Base-by-base conservation (phyloP, 2,888 invertebrate genomes). In the Endotricha flammealis region DNA sequence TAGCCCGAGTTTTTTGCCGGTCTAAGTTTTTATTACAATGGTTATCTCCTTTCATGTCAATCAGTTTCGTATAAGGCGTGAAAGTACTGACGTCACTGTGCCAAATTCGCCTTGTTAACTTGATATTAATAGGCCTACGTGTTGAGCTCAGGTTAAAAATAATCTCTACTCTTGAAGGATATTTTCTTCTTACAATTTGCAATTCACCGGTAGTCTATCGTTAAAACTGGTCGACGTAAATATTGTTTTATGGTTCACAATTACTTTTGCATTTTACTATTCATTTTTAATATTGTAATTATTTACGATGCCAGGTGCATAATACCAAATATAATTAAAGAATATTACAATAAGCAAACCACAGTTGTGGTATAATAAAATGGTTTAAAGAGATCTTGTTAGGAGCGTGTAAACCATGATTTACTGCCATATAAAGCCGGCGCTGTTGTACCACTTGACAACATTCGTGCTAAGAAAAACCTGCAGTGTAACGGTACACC, bases 1-100 rank as follows among this genome's bases (percentile, higher is more conserved):
- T 78, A 72, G 81, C 67, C 61, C 65, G 55, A 66, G 64, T 74
- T 85, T 80, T 83, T 82, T 80, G 74, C 72, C 51, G 61, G 68
- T 66, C 64, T 70, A 64, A 67, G 66, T 75, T 82, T 81, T 83
- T 80, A 80, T 73, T 67, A 72, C 65, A 75, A 75, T 75, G 71
- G 75, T 79, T 80, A 82, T 81, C 78, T 80, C 69, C 73, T 81
- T 81, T 81, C 71, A 64, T 70, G 79, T 78, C 81, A 76, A 80
- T 82, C 79, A 78, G 65, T 61, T 62, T 70, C 73, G 64, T 78
- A 77, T 78, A 76, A 72, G 81, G 79, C 73, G 82, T 77, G 82
- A 83, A 85, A 85, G 82, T 81, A 73, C 61, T 78, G 75, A 75
- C 73, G 72, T 80, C 77, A 77, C 47, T 69, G 71, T 70, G 67